These are phyloP conservation scores for Aphidius ervi DNA, from an alignment of 1,140 invertebrate species.

Conservation along the genomic window DNA sequence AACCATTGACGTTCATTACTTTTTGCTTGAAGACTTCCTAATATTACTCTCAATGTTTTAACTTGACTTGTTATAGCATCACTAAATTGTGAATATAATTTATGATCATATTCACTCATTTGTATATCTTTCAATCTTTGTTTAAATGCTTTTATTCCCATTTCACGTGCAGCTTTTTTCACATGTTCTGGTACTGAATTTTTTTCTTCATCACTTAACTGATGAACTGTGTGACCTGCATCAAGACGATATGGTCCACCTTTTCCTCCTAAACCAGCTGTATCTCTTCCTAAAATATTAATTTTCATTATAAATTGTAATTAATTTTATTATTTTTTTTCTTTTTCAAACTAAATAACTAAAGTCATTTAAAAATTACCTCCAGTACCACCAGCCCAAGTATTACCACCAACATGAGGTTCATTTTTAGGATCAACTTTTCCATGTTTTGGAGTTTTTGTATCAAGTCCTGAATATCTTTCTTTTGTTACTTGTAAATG, in stretches of 20 bases:
- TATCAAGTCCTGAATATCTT: conserved; percentile 66
- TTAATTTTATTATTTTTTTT: neutral
- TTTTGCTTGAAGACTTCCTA: conserved; percentile 79
- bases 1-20: conserved; percentile 92
- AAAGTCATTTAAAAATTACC: conserved; percentile 45
- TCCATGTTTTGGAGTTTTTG: conserved; percentile 83
- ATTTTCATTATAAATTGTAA: neutral
- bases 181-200: conserved; percentile 85
- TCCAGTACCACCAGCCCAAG: conserved; percentile 93
- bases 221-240: conserved; percentile 84
- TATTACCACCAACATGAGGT: conserved; percentile 93
- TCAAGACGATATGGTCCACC: conserved; percentile 90
- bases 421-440: conserved; percentile 84
- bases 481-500: conserved; percentile 71
- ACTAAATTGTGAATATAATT: conserved; percentile 79
- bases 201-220: conserved; percentile 86
- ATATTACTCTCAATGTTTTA: conserved; percentile 60
- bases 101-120: conserved; percentile 92
- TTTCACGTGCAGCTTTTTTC: conserved; percentile 83
- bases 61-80: conserved; percentile 75
- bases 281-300: conserved; percentile 63
- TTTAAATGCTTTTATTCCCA: conserved; percentile 86
- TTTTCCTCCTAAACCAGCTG: conserved; percentile 89
- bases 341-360: neutral
- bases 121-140: conserved; percentile 86